These are phyloP conservation scores for Epinotia nisella DNA, from an alignment of 2,888 invertebrate species.

Conservation along the genomic window DNA sequence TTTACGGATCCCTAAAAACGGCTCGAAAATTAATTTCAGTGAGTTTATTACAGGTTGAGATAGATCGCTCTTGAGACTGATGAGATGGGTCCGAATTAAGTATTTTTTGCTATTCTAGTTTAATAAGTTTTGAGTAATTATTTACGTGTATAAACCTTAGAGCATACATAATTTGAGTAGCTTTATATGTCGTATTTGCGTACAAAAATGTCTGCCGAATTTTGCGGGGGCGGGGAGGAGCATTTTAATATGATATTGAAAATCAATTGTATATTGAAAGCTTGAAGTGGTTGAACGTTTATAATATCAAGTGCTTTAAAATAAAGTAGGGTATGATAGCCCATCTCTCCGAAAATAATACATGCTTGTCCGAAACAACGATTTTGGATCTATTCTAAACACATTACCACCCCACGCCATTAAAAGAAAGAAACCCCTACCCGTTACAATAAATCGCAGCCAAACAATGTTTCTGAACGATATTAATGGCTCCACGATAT, in stretches of 20 bases:
- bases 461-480: constrained; percentile 79
- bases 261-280: too few relatives aligned
- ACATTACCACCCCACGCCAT: constrained; percentile 23
- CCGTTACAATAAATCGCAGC: constrained; percentile 70
- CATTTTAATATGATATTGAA: too few relatives aligned
- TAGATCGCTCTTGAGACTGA: constrained; percentile 21
- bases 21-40: constrained; percentile 31
- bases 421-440: constrained; percentile 23
- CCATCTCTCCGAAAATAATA: background rate
- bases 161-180: too few relatives aligned
- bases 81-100: background rate
- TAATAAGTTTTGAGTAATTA: too few relatives aligned
- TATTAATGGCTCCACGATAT: constrained; percentile 72
- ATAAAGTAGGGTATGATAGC: background rate
- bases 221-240: too few relatives aligned
- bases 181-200: too few relatives aligned
- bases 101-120: background rate
- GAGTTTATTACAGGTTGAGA: constrained; percentile 34
- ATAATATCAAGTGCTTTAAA: too few relatives aligned
- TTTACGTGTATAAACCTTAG: too few relatives aligned
- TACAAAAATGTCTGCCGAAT: too few relatives aligned
- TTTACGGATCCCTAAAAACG: constrained; percentile 3
- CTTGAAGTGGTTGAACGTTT: too few relatives aligned
- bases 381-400: constrained; percentile 22
- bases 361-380: constrained; percentile 12